phyloP scores from a whole-genome alignment of 2,113 vertebrate species.

The Balaeniceps rex region DNA sequence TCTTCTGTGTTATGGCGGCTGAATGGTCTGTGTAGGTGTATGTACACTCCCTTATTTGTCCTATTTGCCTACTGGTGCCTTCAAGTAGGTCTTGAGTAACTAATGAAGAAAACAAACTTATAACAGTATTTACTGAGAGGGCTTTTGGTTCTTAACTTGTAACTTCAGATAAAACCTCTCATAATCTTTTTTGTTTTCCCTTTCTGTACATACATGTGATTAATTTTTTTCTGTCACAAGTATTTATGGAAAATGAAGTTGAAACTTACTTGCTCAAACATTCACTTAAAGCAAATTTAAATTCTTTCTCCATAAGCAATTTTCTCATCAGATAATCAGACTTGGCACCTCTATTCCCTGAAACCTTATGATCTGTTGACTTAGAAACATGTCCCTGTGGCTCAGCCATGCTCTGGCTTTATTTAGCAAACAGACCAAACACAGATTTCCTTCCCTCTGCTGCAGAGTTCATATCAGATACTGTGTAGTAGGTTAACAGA shows the following conservation, averaged over 20 bases:
- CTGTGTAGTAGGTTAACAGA: neutral
- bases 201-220: neutral
- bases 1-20: neutral
- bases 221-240: neutral
- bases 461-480: neutral
- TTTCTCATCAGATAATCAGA: neutral
- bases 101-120: neutral
- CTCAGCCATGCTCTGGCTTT: neutral
- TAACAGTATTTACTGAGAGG: neutral
- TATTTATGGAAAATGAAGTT: neutral
- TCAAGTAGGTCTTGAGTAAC: neutral
- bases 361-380: neutral
- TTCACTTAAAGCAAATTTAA: neutral
- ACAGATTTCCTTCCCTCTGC: neutral
- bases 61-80: neutral
- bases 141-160: neutral
- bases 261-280: neutral
- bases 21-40: neutral
- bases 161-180: neutral
- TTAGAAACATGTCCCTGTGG: neutral
- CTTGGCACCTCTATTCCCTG: neutral
- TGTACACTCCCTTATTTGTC: neutral
- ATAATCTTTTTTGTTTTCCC: neutral
- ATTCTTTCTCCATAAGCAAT: neutral
- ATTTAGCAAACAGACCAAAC: neutral